phyloP scores from a whole-genome alignment of 1,140 invertebrate genomes.

The Conus ventricosus region DNA sequence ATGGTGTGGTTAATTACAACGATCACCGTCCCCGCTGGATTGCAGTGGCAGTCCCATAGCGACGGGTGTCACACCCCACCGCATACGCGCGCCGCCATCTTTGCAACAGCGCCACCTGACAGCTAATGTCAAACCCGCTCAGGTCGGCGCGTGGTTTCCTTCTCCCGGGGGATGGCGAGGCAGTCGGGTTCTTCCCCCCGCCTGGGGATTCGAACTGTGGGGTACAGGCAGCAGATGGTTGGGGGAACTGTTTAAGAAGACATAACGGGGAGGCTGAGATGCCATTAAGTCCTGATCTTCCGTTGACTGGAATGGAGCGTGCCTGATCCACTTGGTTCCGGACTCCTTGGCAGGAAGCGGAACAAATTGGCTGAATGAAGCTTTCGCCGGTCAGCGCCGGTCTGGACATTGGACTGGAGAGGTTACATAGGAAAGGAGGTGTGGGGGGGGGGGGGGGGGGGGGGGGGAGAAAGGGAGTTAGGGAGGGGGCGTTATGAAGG shows the following conservation, averaged over 20 bases:
- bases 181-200: not conserved
- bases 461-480: too few relatives aligned
- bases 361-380: not conserved
- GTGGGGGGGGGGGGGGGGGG: too few relatives aligned
- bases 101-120: slow-evolving; percentile 1
- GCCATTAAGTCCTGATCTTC: not conserved
- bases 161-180: not conserved
- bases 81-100: not conserved
- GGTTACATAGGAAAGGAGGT: too few relatives aligned
- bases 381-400: too few relatives aligned
- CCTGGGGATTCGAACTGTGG: not conserved
- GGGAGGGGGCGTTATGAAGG: too few relatives aligned
- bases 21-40: too few relatives aligned
- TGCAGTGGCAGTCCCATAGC: not conserved
- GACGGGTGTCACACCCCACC: not conserved
- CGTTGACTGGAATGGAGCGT: not conserved
- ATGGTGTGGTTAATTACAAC: too few relatives aligned
- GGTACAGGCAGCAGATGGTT: not conserved
- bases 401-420: too few relatives aligned
- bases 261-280: not conserved
- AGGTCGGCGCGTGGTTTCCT: not conserved
- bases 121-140: not conserved
- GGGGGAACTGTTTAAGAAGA: slow-evolving; percentile 4
- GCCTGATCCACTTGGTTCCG: not conserved
- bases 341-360: not conserved